phyloP scores from a whole-genome alignment of 2,888 invertebrate genomes.

The Pseudeuparius sepicola region DNA sequence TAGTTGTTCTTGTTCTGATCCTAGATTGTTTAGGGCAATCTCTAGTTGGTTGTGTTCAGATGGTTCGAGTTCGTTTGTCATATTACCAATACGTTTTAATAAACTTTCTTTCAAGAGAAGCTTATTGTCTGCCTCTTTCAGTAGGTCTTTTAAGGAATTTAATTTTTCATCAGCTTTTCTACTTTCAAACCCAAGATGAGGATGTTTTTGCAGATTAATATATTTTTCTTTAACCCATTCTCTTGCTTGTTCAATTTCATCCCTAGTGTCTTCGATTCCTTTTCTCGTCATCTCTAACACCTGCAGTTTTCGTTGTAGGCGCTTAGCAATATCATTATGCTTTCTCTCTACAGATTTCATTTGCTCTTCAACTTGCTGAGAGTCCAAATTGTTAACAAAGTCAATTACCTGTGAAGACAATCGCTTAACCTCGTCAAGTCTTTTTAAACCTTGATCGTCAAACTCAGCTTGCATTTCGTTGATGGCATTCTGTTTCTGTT shows the following conservation, averaged over 20 bases:
- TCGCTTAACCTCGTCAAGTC: slow-evolving; percentile 59
- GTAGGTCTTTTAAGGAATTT: slow-evolving; percentile 58
- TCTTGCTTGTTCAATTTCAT: slow-evolving; percentile 68
- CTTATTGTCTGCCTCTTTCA: slow-evolving; percentile 80
- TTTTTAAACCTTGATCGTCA: slow-evolving; percentile 59
- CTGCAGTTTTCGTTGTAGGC: slow-evolving; percentile 74
- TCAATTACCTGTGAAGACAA: slow-evolving; percentile 64
- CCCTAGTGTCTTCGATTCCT: slow-evolving; percentile 69
- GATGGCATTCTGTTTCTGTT: slow-evolving; percentile 68
- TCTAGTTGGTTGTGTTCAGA: slow-evolving; percentile 74
- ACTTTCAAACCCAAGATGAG: slow-evolving; percentile 65
- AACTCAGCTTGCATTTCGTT: slow-evolving; percentile 64
- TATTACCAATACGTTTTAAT: slow-evolving; percentile 71
- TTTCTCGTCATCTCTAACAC: slow-evolving; percentile 75
- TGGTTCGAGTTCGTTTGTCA: slow-evolving; percentile 77
- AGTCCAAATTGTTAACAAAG: slow-evolving; percentile 77
- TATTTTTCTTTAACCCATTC: slow-evolving; percentile 72
- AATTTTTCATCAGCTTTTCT: slow-evolving; percentile 66
- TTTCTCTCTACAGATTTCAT: slow-evolving; percentile 73
- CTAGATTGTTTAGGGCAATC: slow-evolving; percentile 58
- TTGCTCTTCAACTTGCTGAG: slow-evolving; percentile 85
- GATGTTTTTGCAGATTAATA: slow-evolving; percentile 53
- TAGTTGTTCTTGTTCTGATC: slow-evolving; percentile 65
- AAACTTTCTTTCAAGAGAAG: slow-evolving; percentile 72
- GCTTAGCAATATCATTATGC: slow-evolving; percentile 73